Evolutionary conservation across 2,797 vertebrate species (phyloP), one percentile per base, ranked within the genome.

Genomic region (Xenentodon cancila): DNA sequence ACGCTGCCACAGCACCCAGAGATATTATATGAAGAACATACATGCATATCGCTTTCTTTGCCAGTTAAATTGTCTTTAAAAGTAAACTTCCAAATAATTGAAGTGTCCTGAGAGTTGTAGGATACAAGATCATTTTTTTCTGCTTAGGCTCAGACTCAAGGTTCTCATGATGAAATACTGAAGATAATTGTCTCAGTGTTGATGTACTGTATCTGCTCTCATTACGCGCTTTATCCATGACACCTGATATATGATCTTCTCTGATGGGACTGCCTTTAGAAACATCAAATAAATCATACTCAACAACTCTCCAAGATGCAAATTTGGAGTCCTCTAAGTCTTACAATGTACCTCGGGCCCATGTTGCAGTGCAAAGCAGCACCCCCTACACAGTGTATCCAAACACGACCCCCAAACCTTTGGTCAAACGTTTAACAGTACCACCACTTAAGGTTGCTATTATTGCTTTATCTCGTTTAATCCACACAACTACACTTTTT

Each of bases 251-350:
- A 60, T 62, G 52, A 60, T 71, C 53, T 53, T 67, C 61, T 73
- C 44, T 67, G 48, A 57, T n/a, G 53, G 68, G 56, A 67, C 45
- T 42, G 21, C 50, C 45, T 52, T 53, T 12, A 53, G 58, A 77
- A 67, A 40, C 30, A 64, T 53, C 19, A 55, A 69, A 72, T 80
- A 72, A 74, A 84, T 85, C 78, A 75, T 22, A 56, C 27, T 45
- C 32, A 50, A 34, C 48, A 60, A 59, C 67, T 80, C 43, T 22
- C 37, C 79, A 57, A 71, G 75, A 70, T 52, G 53, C 45, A 63
- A 75, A 64, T 57, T 59, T 50, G 48, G 54, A 58, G 50, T 59
- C 50, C 42, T 52, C n/a, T 49, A 20, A 56, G 55, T 49, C 52
- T 21, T 4, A 19, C 56, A 45, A 12, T 5, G 32, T 65, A 42